These are phyloP conservation scores for Miniopterus natalensis DNA, from an alignment of 2,113 vertebrate species.

Conservation along the genomic window DNA sequence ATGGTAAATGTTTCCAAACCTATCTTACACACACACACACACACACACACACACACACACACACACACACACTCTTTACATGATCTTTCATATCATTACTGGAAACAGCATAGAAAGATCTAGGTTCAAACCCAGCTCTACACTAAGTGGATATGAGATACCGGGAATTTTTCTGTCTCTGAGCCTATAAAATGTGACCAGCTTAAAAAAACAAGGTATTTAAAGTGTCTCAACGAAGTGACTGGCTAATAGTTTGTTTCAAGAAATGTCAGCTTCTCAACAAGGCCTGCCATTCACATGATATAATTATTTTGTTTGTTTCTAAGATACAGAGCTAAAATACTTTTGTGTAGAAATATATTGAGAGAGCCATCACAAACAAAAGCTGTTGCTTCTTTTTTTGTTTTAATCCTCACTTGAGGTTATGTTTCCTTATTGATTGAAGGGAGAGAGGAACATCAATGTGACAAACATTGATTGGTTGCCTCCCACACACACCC, in stretches of 20 bases:
- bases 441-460: too few species aligned
- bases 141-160: neutral
- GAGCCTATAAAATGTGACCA: conserved; percentile 5
- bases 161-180: neutral
- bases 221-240: neutral
- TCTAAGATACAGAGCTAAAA: conserved; percentile 26
- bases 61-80: neutral
- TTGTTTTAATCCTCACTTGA: neutral
- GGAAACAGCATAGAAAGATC: neutral
- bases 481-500: neutral
- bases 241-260: neutral
- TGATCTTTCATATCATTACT: neutral
- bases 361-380: neutral
- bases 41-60: neutral
- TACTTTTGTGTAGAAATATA: conserved; percentile 51
- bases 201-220: neutral
- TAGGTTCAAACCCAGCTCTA: conserved; percentile 32
- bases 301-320: conserved; percentile 30
- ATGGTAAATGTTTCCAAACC: neutral
- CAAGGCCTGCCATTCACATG: neutral
- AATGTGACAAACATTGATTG: neutral
- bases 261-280: neutral
- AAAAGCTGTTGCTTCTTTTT: conserved; percentile 11
- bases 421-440: neutral
- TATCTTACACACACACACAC: neutral